Evolutionary conservation across 2,113 vertebrate species (phyloP), one percentile per base, ranked within the genome.

Genomic region (Osmerus mordax): DNA sequence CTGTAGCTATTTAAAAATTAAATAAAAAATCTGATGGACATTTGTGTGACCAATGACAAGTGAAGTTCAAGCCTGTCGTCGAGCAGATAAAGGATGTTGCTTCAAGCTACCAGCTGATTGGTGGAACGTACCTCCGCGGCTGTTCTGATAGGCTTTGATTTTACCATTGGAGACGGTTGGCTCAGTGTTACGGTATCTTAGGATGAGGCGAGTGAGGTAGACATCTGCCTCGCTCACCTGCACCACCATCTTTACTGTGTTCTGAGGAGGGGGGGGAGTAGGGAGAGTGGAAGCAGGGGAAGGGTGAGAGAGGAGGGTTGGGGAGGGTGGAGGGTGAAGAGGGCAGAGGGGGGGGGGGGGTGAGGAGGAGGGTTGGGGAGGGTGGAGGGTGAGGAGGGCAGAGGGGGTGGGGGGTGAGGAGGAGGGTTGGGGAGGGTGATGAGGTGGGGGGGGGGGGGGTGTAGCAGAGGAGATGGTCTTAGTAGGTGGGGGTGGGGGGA

Each of bases 131-230:
- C 94, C 94, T 95, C 85, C 92, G 82, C 91, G 92, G 91, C 89
- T 91, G 81, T 81, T 90, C 92, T 94, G 93, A 94, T 91, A 95
- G 91, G 91, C 94, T 87, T 92, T 95, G 86, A 96, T 94, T 94
- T 94, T 95, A 93, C 95, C 94, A 70, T 88, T 92, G 87, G 93
- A 91, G 83, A 93, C 92, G 86, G 80, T 74, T 77, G 87, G 84
- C 87, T 90, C 91, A 91, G 90, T 82, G 92, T 94, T 93, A 71
- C 93, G 69, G 78, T 92, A 93, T 91, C 90, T 92, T 86, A 93
- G 90, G 84, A 92, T 93, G 88, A 93, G 88, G 16, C 89, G 89
- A 61, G 88, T 92, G 88, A 93, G 89, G 88, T 91, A 93, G 81
- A 94, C 91, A 87, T 93, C 93, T 79, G 89, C 93, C 83, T 95